These are phyloP conservation scores for Hydroisotoma schaefferi DNA, from an alignment of 2,888 invertebrate species.

Conservation along the genomic window DNA sequence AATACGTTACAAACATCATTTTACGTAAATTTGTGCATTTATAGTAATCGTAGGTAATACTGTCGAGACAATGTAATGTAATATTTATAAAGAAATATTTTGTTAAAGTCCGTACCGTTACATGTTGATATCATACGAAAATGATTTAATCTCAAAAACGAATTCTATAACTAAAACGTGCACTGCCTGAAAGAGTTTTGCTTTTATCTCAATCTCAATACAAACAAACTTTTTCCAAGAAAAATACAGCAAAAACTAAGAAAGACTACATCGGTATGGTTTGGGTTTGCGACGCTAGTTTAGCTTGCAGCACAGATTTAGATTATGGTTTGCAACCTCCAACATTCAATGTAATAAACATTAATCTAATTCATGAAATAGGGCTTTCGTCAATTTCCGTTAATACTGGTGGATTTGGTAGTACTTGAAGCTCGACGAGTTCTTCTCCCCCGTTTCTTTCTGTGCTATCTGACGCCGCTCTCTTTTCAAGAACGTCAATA, in stretches of 20 bases:
- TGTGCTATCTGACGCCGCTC: constrained; percentile 1
- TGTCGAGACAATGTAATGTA: no score
- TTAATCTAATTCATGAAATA: constrained; percentile 23
- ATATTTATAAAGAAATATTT: no score
- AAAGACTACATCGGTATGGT: neutral
- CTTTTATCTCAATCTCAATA: no score
- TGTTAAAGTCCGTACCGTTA: no score
- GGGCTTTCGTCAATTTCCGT: constrained; percentile 45
- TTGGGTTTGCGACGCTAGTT: no score
- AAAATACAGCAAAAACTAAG: no score
- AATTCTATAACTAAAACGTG: no score
- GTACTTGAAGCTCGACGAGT: constrained; percentile 43
- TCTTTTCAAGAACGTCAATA: constrained; percentile 34
- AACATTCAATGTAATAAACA: neutral
- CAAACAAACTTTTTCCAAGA: no score
- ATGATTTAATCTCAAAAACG: no score
- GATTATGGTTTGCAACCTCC: neutral
- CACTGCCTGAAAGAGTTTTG: no score
- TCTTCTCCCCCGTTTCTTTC: constrained; percentile 30
- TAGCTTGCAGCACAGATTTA: neutral
- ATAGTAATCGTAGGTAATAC: neutral
- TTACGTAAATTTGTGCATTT: neutral
- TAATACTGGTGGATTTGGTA: constrained; percentile 47
- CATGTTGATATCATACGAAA: no score
- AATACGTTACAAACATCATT: neutral